phyloP scores from a whole-genome alignment of 2,113 vertebrate genomes.

The Gambusia affinis region DNA sequence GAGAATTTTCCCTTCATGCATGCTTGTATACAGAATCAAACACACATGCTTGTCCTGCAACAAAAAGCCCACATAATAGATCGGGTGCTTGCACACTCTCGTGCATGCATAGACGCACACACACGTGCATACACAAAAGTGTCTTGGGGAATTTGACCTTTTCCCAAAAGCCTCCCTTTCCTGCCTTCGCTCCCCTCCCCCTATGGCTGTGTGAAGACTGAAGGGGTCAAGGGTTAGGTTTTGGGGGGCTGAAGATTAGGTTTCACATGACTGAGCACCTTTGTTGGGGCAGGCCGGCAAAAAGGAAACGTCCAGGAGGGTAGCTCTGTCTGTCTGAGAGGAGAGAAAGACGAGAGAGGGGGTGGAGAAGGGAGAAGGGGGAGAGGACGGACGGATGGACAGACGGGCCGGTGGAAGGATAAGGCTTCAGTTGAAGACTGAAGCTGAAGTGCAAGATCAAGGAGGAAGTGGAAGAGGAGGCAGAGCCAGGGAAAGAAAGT shows the following conservation, averaged over 20 bases:
- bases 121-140: constrained; percentile 75
- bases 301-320: constrained; percentile 82
- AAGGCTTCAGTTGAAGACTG: constrained; percentile 49
- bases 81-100: constrained; percentile 19
- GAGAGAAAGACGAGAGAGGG: constrained; percentile 26
- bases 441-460: constrained; percentile 63
- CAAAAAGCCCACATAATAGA: constrained; percentile 65
- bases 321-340: constrained; percentile 80
- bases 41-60: constrained; percentile 64
- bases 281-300: constrained; percentile 86
- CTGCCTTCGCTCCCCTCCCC: constrained; percentile 75
- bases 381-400: constrained; percentile 49
- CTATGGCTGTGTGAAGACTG: constrained; percentile 80
- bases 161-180: constrained; percentile 81
- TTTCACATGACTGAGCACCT: constrained; percentile 89
- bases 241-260: constrained; percentile 86
- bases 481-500: not conserved
- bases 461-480: constrained; percentile 22
- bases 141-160: constrained; percentile 83
- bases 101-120: constrained; percentile 48
- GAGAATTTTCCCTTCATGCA: constrained; percentile 33
- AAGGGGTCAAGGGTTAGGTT: constrained; percentile 87
- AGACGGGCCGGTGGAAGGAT: constrained; percentile 47
- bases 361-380: constrained; percentile 24
- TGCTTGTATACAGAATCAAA: constrained; percentile 62